Evolutionary conservation across 2,797 vertebrate genomes (phyloP).

Genomic region (Brotula barbata): DNA sequence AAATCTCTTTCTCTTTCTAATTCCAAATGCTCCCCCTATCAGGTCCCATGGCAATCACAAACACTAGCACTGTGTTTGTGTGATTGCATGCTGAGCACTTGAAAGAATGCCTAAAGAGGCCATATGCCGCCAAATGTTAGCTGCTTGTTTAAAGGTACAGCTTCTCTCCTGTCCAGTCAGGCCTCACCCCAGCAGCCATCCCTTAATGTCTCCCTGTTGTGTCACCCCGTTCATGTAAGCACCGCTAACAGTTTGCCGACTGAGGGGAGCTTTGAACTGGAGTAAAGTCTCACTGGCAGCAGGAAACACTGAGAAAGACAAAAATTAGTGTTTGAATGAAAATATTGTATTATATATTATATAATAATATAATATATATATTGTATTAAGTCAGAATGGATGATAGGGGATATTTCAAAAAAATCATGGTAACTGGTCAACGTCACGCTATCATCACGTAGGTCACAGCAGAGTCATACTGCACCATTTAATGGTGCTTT

Average conservation of each 20-base stretch:
- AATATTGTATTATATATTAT: too few species aligned
- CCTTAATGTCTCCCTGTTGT: slow-evolving; percentile 2
- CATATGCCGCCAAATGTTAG: slow-evolving; percentile 35
- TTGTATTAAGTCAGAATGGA: too few species aligned
- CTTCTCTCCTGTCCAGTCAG: slow-evolving; percentile 11
- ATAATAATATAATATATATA: too few species aligned
- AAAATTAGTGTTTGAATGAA: too few species aligned
- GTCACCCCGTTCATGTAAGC: slow-evolving; percentile 16
- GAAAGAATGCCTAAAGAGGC: slow-evolving; percentile 24
- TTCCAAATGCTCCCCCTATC: slow-evolving; percentile 35
- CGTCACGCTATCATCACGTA: too few species aligned
- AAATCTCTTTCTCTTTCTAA: slow-evolving; percentile 9
- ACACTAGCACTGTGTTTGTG: slow-evolving; percentile 28
- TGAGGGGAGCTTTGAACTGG: neutral
- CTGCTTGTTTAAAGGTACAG: slow-evolving; percentile 33
- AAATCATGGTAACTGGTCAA: too few species aligned
- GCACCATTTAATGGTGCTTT: too few species aligned
- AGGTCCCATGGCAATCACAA: slow-evolving; percentile 33
- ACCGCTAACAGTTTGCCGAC: slow-evolving; percentile 6
- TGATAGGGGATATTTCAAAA: too few species aligned
- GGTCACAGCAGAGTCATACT: too few species aligned
- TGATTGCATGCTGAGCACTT: slow-evolving; percentile 8
- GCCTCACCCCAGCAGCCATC: too few species aligned
- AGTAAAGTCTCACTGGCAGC: neutral
- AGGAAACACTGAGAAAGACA: neutral